Percentiles rank a stretch among this genome's conserved stretches.
These are phyloP conservation scores for Thymelicus acteon DNA, from an alignment of 2,888 invertebrate species.

Conservation along the genomic window DNA sequence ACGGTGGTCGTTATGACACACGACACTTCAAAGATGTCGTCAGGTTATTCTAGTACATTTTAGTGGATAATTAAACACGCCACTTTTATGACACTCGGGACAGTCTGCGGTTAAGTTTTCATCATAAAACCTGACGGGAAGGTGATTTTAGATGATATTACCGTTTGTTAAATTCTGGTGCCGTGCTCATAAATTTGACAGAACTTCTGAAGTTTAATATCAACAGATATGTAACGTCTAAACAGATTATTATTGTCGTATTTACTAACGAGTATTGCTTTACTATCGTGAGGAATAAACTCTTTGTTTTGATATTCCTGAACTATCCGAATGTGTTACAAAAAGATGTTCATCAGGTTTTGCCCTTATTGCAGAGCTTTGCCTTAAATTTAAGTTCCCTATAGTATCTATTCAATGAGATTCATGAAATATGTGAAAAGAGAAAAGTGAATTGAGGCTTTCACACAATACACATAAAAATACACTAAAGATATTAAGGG, in stretches of 20 bases:
- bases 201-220: conserved; percentile 1
- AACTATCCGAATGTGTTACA: no score
- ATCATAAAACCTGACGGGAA: conserved; percentile 35
- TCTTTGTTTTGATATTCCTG: no score
- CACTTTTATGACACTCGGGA: conserved; percentile 37
- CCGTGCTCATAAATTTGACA: conserved; percentile 19
- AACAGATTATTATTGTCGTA: not conserved
- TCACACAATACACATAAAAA: no score
- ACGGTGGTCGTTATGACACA: conserved; percentile 19
- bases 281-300: no score
- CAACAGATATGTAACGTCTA: not conserved
- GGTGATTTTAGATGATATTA: conserved; percentile 31
- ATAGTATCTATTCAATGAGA: no score
- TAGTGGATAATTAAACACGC: conserved; percentile 51
- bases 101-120: conserved; percentile 34
- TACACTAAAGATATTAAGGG: no score
- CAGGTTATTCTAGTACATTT: conserved; percentile 50
- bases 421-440: no score
- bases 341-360: no score
- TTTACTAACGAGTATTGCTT: not conserved
- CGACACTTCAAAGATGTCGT: conserved; percentile 48
- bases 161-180: conserved; percentile 34
- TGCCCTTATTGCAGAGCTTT: no score
- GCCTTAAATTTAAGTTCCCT: no score
- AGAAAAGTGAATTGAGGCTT: no score